Evolutionary conservation across 2,113 vertebrate species (phyloP).

Genomic region (Silurus glanis): DNA sequence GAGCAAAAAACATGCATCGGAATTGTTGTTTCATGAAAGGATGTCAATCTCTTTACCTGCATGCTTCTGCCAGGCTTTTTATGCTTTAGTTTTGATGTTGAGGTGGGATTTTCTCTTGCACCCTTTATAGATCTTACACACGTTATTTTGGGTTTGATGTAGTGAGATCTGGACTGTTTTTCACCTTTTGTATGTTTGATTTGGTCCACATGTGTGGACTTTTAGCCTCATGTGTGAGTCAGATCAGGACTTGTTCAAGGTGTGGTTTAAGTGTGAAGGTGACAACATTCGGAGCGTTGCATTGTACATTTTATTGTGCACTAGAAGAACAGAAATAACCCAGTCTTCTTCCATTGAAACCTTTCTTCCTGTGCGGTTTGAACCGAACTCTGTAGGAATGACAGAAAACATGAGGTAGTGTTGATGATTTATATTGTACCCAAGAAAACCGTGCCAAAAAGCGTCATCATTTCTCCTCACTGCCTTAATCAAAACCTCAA

Average conservation of each 20-base stretch:
- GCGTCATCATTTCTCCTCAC: background rate
- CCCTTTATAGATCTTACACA: background rate
- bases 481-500: background rate
- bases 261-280: background rate
- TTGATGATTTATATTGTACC: background rate
- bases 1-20: background rate
- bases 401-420: conserved; percentile 1
- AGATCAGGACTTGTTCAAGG: background rate
- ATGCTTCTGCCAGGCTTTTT: background rate
- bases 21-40: conserved; percentile 36
- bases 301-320: background rate
- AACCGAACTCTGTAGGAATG: background rate
- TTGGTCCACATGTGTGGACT: background rate
- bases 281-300: background rate
- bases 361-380: background rate
- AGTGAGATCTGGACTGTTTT: background rate
- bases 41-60: background rate
- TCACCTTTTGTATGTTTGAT: background rate
- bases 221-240: background rate
- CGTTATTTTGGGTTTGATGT: background rate
- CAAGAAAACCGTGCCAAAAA: background rate
- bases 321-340: too few relatives aligned
- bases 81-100: background rate
- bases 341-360: background rate
- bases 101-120: background rate